A percentile compares a stretch with the other conserved stretches of the same genome.
These are phyloP conservation scores for Pseudolaguvia tuberculata DNA, from an alignment of 2,113 vertebrate species.

Conservation along the genomic window DNA sequence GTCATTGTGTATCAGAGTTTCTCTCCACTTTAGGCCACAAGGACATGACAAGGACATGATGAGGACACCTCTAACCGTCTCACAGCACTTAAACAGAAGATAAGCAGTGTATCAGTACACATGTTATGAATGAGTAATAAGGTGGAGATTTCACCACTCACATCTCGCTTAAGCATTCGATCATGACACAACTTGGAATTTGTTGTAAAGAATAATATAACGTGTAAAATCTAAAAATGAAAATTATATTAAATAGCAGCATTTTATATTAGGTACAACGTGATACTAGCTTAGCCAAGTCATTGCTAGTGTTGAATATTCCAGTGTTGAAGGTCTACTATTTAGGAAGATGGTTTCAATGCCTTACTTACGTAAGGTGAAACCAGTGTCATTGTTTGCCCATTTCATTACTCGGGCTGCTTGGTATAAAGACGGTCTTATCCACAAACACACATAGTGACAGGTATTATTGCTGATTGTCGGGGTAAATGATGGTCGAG, in stretches of 20 bases:
- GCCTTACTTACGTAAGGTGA: background rate
- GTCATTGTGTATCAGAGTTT: background rate
- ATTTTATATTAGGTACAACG: background rate
- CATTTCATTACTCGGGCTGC: slow-evolving; percentile 8
- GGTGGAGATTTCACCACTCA: slow-evolving; percentile 14
- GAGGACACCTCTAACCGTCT: slow-evolving; percentile 35
- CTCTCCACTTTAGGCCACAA: slow-evolving; percentile 26
- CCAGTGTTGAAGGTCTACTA: background rate
- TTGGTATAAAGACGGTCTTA: too few species aligned
- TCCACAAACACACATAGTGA: background rate
- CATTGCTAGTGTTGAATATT: background rate
- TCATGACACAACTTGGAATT: background rate
- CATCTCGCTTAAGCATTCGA: slow-evolving; percentile 35
- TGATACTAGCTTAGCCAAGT: background rate
- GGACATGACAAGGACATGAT: slow-evolving; percentile 16
- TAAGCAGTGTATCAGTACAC: slow-evolving; percentile 45
- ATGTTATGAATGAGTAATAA: slow-evolving; percentile 46
- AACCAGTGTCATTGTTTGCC: slow-evolving; percentile 4
- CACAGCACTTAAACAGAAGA: slow-evolving; percentile 31
- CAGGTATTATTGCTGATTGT: background rate
- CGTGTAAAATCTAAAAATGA: background rate
- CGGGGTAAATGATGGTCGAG: background rate
- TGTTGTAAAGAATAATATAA: background rate
- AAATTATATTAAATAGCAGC: background rate
- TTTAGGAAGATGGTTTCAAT: background rate